Evolutionary conservation across 2,113 vertebrate genomes (phyloP).

Genomic region (Crotalus viridis): DNA sequence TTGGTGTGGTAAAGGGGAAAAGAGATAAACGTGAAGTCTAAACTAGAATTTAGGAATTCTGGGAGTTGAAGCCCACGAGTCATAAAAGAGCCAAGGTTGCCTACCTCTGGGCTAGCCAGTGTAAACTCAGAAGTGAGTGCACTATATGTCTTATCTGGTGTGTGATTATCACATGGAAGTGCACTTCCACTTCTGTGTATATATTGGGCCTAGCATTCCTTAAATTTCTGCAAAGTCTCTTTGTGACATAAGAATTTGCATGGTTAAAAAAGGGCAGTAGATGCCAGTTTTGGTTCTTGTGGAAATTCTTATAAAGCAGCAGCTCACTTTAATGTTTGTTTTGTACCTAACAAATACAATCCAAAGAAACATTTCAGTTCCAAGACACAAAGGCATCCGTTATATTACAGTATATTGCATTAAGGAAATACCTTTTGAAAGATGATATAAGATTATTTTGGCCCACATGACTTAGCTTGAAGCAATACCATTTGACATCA

Average conservation of each 20-base stretch:
- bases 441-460: conserved; percentile 3
- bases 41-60: no score
- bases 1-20: background rate
- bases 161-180: background rate
- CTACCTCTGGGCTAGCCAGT: background rate
- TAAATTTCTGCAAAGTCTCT: fast-evolving
- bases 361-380: background rate
- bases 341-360: background rate
- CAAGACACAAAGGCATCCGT: background rate
- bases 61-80: no score
- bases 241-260: background rate
- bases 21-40: background rate
- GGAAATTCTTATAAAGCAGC: conserved; percentile 1
- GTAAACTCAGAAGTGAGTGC: background rate
- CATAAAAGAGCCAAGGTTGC: no score
- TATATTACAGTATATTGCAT: conserved; percentile 3
- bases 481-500: conserved; percentile 20
- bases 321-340: background rate
- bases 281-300: background rate
- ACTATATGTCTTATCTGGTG: background rate
- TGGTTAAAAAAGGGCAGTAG: background rate
- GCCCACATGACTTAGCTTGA: background rate
- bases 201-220: background rate
- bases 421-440: background rate
- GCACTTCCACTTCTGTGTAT: background rate